phyloP scores from a whole-genome alignment of 2,888 invertebrate genomes.

The Philopedon plagiatum region DNA sequence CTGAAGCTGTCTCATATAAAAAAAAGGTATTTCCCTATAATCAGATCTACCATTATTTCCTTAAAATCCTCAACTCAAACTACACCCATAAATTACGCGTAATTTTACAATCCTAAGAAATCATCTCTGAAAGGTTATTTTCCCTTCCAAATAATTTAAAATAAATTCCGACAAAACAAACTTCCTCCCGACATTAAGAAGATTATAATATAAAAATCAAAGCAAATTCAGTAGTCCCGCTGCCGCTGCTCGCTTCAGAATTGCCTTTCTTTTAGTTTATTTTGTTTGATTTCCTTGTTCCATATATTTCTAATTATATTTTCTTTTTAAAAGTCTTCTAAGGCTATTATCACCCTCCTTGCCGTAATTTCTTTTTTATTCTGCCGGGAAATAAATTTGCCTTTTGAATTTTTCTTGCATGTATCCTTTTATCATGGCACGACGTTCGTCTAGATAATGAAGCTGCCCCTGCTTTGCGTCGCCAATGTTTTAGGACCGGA shows the following conservation, averaged over 20 bases:
- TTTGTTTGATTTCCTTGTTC: constrained; percentile 44
- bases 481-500: constrained; percentile 24
- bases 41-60: no score
- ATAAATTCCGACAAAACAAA: neutral
- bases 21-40: no score
- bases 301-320: constrained; percentile 66
- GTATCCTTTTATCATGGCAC: constrained; percentile 64
- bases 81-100: no score
- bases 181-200: constrained; percentile 6
- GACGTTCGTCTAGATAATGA: constrained; percentile 60
- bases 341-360: constrained; percentile 65
- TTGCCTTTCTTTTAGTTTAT: constrained; percentile 31
- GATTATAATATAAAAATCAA: constrained; percentile 22
- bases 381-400: constrained; percentile 63
- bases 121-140: neutral
- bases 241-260: neutral
- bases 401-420: constrained; percentile 65
- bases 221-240: neutral
- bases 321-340: constrained; percentile 64
- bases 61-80: no score
- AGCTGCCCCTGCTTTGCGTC: constrained; percentile 50
- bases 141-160: constrained; percentile 2
- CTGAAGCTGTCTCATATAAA: no score
- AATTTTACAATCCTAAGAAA: neutral
- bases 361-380: constrained; percentile 59